Evolutionary conservation across 2,113 vertebrate genomes (phyloP).

Genomic region (Trematomus loennbergii): DNA sequence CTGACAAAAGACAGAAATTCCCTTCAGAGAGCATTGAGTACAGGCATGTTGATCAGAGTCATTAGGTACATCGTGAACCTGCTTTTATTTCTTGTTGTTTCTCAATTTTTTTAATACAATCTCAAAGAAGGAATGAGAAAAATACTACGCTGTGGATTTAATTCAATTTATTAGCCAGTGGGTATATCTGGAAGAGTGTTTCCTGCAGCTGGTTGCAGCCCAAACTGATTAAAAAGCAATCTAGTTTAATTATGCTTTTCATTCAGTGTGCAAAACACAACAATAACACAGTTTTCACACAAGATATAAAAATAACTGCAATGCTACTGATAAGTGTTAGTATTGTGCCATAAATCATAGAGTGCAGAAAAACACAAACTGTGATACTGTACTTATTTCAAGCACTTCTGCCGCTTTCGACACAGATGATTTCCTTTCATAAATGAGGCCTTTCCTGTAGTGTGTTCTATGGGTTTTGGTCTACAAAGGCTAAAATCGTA

Average conservation of each 20-base stretch:
- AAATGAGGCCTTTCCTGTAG: no score
- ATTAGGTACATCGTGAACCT: not conserved
- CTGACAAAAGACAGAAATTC: constrained; percentile 32
- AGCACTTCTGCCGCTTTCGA: no score
- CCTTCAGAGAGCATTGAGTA: not conserved
- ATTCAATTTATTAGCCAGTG: not conserved
- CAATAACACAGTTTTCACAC: not conserved
- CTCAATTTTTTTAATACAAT: not conserved
- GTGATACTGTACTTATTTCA: no score
- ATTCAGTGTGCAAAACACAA: not conserved
- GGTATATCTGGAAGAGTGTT: not conserved
- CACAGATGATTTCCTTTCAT: no score
- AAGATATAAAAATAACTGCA: not conserved
- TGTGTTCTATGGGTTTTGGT: no score
- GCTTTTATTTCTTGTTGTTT: not conserved
- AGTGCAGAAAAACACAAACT: not conserved
- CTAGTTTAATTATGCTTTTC: not conserved
- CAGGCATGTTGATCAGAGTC: constrained; percentile 4
- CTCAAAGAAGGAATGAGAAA: not conserved
- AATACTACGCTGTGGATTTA: not conserved
- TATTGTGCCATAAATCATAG: no score
- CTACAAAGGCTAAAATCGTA: no score
- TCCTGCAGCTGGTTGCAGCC: not conserved
- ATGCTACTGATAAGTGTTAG: not conserved
- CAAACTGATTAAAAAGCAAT: not conserved